phyloP scores from a whole-genome alignment of 2,113 vertebrate genomes.

The Danio rerio region GRCz12tu NC_133191.1:30649001-30649500 shows the following conservation, averaged over 20 bases:
- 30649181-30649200: slow-evolving; percentile 17
- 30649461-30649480: slow-evolving; percentile 14
- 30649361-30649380: neutral
- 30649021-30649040: slow-evolving; percentile 24
- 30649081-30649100: slow-evolving; percentile 21
- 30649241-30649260: neutral
- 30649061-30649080: slow-evolving; percentile 32
- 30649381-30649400: neutral
- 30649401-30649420: slow-evolving; percentile 4
- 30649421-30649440: neutral
- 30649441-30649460: neutral
- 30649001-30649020: neutral
- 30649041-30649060: neutral
- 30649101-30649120: slow-evolving; percentile 30
- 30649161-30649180: slow-evolving; percentile 34
- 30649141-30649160: slow-evolving; percentile 16
- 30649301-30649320: neutral
- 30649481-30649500: slow-evolving; percentile 17
- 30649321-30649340: neutral
- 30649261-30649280: slow-evolving; percentile 1
- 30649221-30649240: slow-evolving; percentile 34
- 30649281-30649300: slow-evolving; percentile 5
- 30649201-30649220: slow-evolving; percentile 22
- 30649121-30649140: slow-evolving; percentile 30
- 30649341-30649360: neutral